Evolutionary conservation across 2,113 vertebrate genomes (phyloP), one percentile per base, ranked within the genome.

Genomic region (Promerops cafer): DNA sequence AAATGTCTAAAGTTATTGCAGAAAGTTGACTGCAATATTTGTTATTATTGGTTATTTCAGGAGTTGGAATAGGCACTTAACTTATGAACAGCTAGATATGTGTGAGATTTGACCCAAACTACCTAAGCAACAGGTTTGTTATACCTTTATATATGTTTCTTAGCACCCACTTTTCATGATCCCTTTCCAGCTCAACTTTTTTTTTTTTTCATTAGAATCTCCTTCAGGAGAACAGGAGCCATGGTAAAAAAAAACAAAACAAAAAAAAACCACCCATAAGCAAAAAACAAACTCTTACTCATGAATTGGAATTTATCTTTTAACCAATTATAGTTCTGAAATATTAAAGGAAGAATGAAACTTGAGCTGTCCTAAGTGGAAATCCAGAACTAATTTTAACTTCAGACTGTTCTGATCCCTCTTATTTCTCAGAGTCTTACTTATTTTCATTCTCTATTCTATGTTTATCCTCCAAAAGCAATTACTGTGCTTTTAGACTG

Each of bases 31-130:
- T 56, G 42, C 28, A 76, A 33, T 72, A 65, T 89, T 90, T 92
- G 18, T 40, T 88, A 37, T 57, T 81, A 88, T 84, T 89, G 81
- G 94, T 91, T 95, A 95, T 85, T 96, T 95, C 47, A 94, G 71
- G 13, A 91, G 54, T 47, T 74, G 47, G 61, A 90, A 89, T 31
- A 85, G 44, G 44, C n/a, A 77, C 26, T 96, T 95, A 87, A 76
- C 84, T 91, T 96, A 17, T 85, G 83, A 93, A 79, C 33, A 92
- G 39, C 35, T 66, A 85, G 28, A 49, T 85, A 52, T 21, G 56
- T 69, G 74, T 80, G 74, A 93, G 40, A 94, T 87, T 84, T 94
- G 50, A 83, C 72, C 66, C 91, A 96, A 85, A 83, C 37, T 89
- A 65, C 61, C 7, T 96, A 93, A 93, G 81, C 22, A 92, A 78